Evolutionary conservation across 2,113 vertebrate genomes (phyloP).

Genomic region (Phalacrocorax pelagicus): DNA sequence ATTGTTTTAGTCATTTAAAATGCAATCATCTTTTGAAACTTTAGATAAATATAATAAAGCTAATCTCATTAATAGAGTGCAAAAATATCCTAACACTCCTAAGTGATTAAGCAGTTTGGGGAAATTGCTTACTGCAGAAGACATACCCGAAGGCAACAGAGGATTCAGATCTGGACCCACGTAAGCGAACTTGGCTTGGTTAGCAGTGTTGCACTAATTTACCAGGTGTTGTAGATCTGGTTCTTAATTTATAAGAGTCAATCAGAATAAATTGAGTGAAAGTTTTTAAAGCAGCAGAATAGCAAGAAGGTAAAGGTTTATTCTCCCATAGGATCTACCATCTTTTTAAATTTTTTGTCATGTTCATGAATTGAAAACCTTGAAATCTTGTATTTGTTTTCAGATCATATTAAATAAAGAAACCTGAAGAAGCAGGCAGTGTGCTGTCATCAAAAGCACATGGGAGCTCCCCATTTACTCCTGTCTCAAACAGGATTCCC

Average conservation of each 20-base stretch:
- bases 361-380: not conserved
- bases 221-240: not conserved
- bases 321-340: not conserved
- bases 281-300: not conserved
- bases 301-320: not conserved
- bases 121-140: not conserved
- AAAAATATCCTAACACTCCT: not conserved
- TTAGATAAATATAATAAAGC: not conserved
- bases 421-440: not conserved
- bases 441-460: not conserved
- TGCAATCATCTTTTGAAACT: slow-evolving; percentile 21
- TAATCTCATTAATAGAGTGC: slow-evolving; percentile 23
- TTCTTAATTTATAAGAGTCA: not conserved
- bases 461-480: not conserved
- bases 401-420: not conserved
- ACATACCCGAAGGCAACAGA: not conserved
- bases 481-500: not conserved
- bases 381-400: not conserved
- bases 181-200: not conserved
- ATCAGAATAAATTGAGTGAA: not conserved
- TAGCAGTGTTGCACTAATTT: not conserved
- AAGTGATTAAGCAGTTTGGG: not conserved
- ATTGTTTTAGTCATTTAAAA: slow-evolving; percentile 34
- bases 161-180: not conserved
- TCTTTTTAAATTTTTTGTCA: not conserved